Evolutionary conservation across 2,888 invertebrate genomes (phyloP).

Genomic region (Biston betularia): DNA sequence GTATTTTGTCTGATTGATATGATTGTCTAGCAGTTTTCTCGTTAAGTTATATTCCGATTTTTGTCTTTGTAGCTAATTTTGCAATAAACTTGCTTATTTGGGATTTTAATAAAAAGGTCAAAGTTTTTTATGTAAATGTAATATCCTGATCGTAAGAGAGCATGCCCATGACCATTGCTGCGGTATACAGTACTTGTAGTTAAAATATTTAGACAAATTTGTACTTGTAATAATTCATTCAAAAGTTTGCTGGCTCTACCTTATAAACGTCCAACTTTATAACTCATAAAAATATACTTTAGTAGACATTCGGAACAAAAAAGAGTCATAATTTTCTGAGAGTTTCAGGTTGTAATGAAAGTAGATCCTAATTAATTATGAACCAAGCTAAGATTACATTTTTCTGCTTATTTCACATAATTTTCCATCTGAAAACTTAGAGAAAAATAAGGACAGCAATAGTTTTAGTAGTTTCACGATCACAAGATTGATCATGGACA

Average conservation of each 20-base stretch:
- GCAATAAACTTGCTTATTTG: neutral
- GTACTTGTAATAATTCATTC: slow-evolving; percentile 54
- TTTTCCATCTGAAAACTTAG: slow-evolving; percentile 54
- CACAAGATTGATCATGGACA: slow-evolving; percentile 73
- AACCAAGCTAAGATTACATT: slow-evolving; percentile 20
- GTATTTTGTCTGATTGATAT: slow-evolving; percentile 21
- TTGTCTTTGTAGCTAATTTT: neutral
- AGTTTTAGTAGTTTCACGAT: slow-evolving; percentile 75
- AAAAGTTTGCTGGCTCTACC: slow-evolving; percentile 50
- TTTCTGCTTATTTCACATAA: neutral
- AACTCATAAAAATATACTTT: slow-evolving; percentile 54
- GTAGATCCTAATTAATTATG: slow-evolving; percentile 45
- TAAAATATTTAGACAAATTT: neutral
- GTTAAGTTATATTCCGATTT: neutral
- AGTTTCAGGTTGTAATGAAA: slow-evolving; percentile 39
- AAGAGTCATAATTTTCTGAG: slow-evolving; percentile 33
- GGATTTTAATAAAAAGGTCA: no score
- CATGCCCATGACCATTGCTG: no score
- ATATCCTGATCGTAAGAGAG: no score
- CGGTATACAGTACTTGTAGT: no score
- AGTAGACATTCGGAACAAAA: slow-evolving; percentile 41
- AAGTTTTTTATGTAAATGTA: no score
- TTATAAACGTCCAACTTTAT: slow-evolving; percentile 56
- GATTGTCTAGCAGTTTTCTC: slow-evolving; percentile 7
- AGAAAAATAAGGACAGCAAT: slow-evolving; percentile 78